These are phyloP conservation scores for Parthenolecanium corni DNA, from an alignment of 2,888 invertebrate species.

Conservation along the genomic window DNA sequence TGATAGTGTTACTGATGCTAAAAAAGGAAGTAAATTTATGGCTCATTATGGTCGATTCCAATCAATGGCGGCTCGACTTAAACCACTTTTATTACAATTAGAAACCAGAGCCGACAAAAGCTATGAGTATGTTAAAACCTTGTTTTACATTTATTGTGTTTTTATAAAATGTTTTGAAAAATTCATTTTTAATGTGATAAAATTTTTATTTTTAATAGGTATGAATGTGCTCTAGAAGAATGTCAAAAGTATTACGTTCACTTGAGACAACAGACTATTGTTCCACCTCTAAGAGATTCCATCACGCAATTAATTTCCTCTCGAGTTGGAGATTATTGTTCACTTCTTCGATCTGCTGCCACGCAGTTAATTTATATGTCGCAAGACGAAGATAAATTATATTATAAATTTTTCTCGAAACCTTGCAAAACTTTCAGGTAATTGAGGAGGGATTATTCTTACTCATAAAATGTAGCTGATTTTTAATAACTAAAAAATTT, in stretches of 20 bases:
- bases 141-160: neutral
- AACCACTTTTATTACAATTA: constrained; percentile 65
- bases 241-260: constrained; percentile 29
- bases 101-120: constrained; percentile 62
- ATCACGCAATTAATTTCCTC: constrained; percentile 23
- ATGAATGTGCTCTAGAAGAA: constrained; percentile 27
- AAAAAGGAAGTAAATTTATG: constrained; percentile 45
- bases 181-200: neutral
- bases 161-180: constrained; percentile 6
- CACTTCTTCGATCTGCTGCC: constrained; percentile 73
- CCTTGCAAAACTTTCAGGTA: constrained; percentile 54
- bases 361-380: constrained; percentile 85
- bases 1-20: constrained; percentile 30
- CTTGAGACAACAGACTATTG: constrained; percentile 28
- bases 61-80: constrained; percentile 75
- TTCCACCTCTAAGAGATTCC: constrained; percentile 27
- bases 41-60: constrained; percentile 92
- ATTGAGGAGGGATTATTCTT: constrained; percentile 37
- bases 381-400: constrained; percentile 86
- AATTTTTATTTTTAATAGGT: constrained; percentile 17
- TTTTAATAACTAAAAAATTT: neutral
- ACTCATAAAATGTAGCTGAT: neutral
- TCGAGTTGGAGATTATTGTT: constrained; percentile 54
- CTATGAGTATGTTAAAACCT: constrained; percentile 51
- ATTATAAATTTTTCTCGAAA: constrained; percentile 74